These are phyloP conservation scores for Myiotriccus ornatus DNA, from an alignment of 2,797 vertebrate genomes.

Conservation along the genomic window DNA sequence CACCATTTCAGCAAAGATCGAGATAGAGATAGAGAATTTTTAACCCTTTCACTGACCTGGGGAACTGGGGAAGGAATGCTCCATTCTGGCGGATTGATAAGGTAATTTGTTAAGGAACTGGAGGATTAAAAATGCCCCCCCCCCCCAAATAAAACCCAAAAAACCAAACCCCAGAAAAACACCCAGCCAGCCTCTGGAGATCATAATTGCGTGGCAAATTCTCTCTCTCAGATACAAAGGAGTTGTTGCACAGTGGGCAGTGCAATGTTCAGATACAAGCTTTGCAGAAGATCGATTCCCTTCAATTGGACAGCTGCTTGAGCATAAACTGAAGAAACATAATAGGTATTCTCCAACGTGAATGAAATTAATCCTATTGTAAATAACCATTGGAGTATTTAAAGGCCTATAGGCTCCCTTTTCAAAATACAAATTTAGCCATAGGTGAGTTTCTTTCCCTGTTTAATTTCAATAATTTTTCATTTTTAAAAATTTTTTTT, in stretches of 20 bases:
- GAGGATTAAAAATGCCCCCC: neutral
- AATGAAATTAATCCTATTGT: conserved; percentile 67
- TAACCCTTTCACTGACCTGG: conserved; percentile 60
- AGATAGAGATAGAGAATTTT: conserved; percentile 61
- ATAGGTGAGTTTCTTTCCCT: neutral
- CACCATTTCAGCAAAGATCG: conserved; percentile 72
- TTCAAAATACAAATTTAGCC: neutral
- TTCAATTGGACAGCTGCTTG: conserved; percentile 59
- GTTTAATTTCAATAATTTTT: neutral
- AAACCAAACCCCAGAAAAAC: too few species aligned
- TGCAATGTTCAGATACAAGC: neutral
- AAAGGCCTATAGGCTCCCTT: too few species aligned
- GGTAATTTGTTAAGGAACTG: neutral
- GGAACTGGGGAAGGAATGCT: neutral
- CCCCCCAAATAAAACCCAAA: too few species aligned
- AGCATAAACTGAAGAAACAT: conserved; percentile 45
- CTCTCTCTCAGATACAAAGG: neutral
- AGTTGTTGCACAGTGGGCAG: conserved; percentile 2
- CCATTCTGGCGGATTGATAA: neutral
- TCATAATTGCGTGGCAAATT: neutral
- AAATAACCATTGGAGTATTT: conserved; percentile 43
- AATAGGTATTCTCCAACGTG: conserved; percentile 43
- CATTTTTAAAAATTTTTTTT: neutral
- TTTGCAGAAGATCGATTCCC: conserved; percentile 44
- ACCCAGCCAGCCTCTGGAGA: fast-evolving